These are phyloP conservation scores for Conopomorpha cramerella DNA, from an alignment of 1,140 invertebrate genomes.

Conservation along the genomic window DNA sequence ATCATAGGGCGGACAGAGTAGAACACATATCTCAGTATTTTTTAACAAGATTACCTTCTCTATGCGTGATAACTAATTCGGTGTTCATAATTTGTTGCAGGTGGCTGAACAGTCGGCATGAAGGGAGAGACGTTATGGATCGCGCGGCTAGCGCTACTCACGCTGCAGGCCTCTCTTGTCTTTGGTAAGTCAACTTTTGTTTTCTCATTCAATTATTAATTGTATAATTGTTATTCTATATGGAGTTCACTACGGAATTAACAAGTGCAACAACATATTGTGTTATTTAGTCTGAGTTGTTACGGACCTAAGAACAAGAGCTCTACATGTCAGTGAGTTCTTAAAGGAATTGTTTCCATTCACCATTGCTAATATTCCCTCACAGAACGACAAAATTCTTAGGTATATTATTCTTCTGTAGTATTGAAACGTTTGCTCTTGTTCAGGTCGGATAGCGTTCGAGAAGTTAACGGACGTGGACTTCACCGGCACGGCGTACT, in stretches of 20 bases:
- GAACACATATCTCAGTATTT: too few relatives aligned
- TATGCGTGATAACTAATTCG: neutral
- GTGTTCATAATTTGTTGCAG: slow-evolving; percentile 27
- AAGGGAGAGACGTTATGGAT: slow-evolving; percentile 33
- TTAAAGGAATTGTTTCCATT: too few relatives aligned
- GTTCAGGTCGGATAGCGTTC: slow-evolving; percentile 81
- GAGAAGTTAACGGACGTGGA: slow-evolving; percentile 93
- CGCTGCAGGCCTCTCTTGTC: slow-evolving; percentile 34
- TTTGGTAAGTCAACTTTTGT: slow-evolving; percentile 24
- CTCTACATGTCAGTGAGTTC: too few relatives aligned
- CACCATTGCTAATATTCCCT: too few relatives aligned
- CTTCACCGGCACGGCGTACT: slow-evolving; percentile 88
- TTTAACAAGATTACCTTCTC: too few relatives aligned
- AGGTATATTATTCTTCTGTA: too few relatives aligned
- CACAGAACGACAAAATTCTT: too few relatives aligned
- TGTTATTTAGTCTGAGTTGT: slow-evolving; percentile 8
- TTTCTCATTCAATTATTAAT: slow-evolving; percentile 4
- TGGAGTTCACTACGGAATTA: too few relatives aligned
- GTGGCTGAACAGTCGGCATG: slow-evolving; percentile 26
- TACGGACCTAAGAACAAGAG: too few relatives aligned
- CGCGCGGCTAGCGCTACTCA: slow-evolving; percentile 34
- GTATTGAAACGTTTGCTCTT: too few relatives aligned
- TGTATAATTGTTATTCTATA: slow-evolving; percentile 1
- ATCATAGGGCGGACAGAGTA: too few relatives aligned
- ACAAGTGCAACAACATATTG: too few relatives aligned